phyloP scores from a whole-genome alignment of 1,140 invertebrate genomes.

The Brachionus angularis region DNA sequence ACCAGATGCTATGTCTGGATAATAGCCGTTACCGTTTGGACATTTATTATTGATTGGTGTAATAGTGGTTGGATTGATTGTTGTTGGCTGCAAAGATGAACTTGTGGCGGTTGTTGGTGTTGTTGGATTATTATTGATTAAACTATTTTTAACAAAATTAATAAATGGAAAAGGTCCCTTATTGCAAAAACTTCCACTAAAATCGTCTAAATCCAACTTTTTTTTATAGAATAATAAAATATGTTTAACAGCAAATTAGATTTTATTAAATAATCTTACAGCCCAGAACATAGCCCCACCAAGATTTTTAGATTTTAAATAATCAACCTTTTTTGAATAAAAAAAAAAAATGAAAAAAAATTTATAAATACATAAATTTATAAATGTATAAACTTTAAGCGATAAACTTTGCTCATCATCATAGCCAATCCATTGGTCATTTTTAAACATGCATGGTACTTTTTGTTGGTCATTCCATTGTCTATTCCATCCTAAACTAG shows the following conservation, averaged over 20 bases:
- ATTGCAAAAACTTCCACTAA: conserved; percentile 48
- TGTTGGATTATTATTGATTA: background rate
- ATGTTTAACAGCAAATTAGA: too few relatives aligned
- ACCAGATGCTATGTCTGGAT: background rate
- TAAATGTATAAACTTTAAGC: conserved; percentile 61
- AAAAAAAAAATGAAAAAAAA: too few relatives aligned
- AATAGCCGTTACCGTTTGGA: conserved; percentile 1
- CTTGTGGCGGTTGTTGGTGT: background rate
- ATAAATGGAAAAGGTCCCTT: conserved; percentile 51
- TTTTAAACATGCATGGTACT: conserved; percentile 71
- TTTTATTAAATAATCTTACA: too few relatives aligned
- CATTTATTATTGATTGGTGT: background rate
- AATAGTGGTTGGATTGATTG: background rate
- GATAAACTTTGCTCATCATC: conserved; percentile 79
- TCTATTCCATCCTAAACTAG: conserved; percentile 64
- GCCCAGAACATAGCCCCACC: conserved; percentile 95
- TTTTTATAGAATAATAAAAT: too few relatives aligned
- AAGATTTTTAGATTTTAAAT: conserved; percentile 83
- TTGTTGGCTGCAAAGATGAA: background rate
- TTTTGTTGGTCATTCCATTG: conserved; percentile 67
- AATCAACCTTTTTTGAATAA: conserved; percentile 68
- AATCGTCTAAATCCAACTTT: conserved; percentile 79
- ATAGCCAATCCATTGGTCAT: conserved; percentile 86
- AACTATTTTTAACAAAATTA: conserved; percentile 36
- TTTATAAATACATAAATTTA: conserved; percentile 46